Percentiles rank a stretch among this genome's conserved stretches.
These are phyloP conservation scores for Labeo calbasu DNA, from an alignment of 2,797 vertebrate genomes.

Conservation along the genomic window DNA sequence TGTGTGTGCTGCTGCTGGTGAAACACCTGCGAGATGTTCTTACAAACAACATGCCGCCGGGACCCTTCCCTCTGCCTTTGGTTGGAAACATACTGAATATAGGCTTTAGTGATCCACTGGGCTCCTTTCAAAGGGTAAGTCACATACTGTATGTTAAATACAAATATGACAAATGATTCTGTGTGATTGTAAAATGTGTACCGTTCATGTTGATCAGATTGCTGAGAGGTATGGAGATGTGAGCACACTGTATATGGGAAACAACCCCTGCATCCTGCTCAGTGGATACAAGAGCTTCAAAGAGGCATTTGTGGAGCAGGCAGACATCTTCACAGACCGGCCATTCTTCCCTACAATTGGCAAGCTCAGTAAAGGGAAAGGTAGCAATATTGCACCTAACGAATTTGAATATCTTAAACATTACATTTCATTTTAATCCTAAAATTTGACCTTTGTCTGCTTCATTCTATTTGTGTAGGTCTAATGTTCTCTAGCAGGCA, in stretches of 20 bases:
- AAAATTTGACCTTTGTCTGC: not conserved
- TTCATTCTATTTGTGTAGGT: slow-evolving; percentile 57
- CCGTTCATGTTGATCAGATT: slow-evolving; percentile 64
- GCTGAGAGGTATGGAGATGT: slow-evolving; percentile 74
- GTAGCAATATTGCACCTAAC: slow-evolving; percentile 57
- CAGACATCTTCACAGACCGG: slow-evolving; percentile 68
- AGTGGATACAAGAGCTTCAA: slow-evolving; percentile 72
- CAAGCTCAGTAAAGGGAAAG: slow-evolving; percentile 23
- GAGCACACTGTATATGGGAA: slow-evolving; percentile 54
- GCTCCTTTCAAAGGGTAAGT: slow-evolving; percentile 61
- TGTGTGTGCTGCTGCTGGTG: slow-evolving; percentile 55
- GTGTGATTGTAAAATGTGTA: too few relatives aligned
- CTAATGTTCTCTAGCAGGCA: slow-evolving; percentile 63
- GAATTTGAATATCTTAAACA: not conserved
- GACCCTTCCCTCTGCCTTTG: slow-evolving; percentile 65
- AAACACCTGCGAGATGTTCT: slow-evolving; percentile 62
- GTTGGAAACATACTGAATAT: slow-evolving; percentile 65
- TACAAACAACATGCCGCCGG: slow-evolving; percentile 61
- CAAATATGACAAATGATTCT: not conserved
- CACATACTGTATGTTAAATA: not conserved
- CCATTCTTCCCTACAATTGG: not conserved
- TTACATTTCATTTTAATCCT: not conserved
- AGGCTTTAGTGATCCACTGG: slow-evolving; percentile 52
- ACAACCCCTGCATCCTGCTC: slow-evolving; percentile 47
- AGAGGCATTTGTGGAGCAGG: slow-evolving; percentile 77